Conservation (phyloP, 2,888 invertebrate species). For the Mermis nigrescens region DNA sequence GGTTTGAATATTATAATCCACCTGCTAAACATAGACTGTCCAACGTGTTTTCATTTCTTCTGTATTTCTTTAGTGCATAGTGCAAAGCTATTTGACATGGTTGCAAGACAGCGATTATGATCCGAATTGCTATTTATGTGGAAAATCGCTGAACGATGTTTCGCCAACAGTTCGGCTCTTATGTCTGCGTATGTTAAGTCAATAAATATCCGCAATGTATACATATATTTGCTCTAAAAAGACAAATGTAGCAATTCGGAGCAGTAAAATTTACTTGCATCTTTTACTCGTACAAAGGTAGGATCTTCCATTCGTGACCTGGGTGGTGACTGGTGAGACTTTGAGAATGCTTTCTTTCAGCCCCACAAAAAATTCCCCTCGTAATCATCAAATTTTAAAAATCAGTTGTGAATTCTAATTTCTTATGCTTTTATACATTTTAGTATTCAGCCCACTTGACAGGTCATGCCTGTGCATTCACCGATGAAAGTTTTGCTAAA, state of each 20-base stretch:
- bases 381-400: too few species aligned
- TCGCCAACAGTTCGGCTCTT: conserved; percentile 42
- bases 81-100: conserved; percentile 94
- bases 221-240: neutral
- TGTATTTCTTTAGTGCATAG: conserved; percentile 56
- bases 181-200: conserved; percentile 25
- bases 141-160: conserved; percentile 53
- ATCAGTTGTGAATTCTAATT: too few species aligned
- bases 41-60: neutral
- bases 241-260: neutral
- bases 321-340: too few species aligned
- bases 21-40: neutral
- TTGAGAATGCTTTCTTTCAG: too few species aligned
- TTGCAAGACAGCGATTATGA: conserved; percentile 91
- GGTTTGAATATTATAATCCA: neutral
- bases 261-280: too few species aligned
- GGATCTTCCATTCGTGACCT: too few species aligned
- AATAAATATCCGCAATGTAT: neutral
- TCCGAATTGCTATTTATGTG: conserved; percentile 74
- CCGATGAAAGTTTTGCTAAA: too few species aligned
- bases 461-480: too few species aligned
- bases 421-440: too few species aligned
- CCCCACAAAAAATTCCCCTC: too few species aligned
- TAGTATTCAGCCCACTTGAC: too few species aligned
- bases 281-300: too few species aligned